A percentile compares a stretch with the other conserved stretches of the same genome.
phyloP scores from a whole-genome alignment of 2,113 vertebrate genomes.

The Percopsis transmontana region DNA sequence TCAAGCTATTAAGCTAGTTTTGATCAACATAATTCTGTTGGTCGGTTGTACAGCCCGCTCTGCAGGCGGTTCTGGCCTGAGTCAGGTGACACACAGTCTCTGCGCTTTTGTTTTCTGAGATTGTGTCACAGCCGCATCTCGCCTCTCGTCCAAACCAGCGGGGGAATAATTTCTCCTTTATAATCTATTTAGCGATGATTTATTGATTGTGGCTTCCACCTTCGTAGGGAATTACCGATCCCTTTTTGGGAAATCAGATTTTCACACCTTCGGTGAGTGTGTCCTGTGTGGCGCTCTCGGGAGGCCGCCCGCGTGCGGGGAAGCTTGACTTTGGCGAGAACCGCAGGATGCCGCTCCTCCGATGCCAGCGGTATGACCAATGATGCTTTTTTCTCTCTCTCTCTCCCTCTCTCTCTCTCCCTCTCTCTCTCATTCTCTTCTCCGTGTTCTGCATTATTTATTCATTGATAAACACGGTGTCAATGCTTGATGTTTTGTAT shows the following conservation, averaged over 20 bases:
- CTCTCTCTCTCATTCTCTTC: not conserved
- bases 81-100: constrained; percentile 87
- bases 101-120: constrained; percentile 90
- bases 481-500: constrained; percentile 42
- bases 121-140: constrained; percentile 78
- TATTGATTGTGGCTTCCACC: constrained; percentile 92
- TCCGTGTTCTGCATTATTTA: constrained; percentile 61
- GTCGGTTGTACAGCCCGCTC: no score
- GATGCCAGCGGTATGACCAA: constrained; percentile 46
- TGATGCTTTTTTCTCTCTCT: constrained; percentile 21
- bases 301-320: constrained; percentile 51
- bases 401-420: constrained; percentile 14
- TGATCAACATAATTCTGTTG: no score
- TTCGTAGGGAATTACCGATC: constrained; percentile 98
- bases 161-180: constrained; percentile 89
- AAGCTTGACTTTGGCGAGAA: constrained; percentile 91
- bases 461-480: constrained; percentile 45
- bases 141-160: constrained; percentile 75
- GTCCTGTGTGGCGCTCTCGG: constrained; percentile 46
- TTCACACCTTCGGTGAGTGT: constrained; percentile 96
- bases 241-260: constrained; percentile 99
- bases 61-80: constrained; percentile 59
- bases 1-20: no score
- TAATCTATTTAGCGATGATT: constrained; percentile 99
- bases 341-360: constrained; percentile 49